Conservation (phyloP, 2,888 invertebrate species). For the Parnassius orleans region DNA sequence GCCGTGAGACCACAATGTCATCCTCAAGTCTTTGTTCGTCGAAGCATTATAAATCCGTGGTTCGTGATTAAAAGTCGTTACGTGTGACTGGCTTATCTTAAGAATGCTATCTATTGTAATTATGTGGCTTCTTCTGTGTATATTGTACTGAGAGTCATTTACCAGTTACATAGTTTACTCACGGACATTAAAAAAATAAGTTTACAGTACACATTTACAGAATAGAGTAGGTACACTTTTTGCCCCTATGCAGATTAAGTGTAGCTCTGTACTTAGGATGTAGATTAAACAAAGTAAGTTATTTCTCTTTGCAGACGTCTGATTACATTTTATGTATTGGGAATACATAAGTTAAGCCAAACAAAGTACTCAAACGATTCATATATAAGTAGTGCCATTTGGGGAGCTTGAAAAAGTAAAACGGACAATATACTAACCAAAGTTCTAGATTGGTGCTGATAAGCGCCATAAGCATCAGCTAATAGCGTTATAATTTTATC, state of each 20-base stretch:
- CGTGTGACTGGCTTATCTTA: conserved; percentile 58
- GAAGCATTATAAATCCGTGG: too few species aligned
- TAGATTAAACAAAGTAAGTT: conserved; percentile 23
- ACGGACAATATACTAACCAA: too few species aligned
- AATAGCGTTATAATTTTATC: too few species aligned
- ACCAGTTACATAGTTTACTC: conserved; percentile 24
- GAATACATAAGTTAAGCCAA: conserved; percentile 7
- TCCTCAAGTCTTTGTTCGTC: conserved; percentile 47
- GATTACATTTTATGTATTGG: conserved; percentile 3
- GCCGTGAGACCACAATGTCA: conserved; percentile 44
- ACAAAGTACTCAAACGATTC: conserved; percentile 10
- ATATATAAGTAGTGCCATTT: background rate
- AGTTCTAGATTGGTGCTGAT: too few species aligned
- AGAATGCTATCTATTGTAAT: conserved; percentile 62
- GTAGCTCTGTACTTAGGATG: conserved; percentile 4
- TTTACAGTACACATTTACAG: too few species aligned
- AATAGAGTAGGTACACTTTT: too few species aligned
- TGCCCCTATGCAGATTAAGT: conserved; percentile 2
- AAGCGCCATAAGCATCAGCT: too few species aligned
- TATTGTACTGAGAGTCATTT: conserved; percentile 24
- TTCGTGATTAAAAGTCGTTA: conserved; percentile 51
- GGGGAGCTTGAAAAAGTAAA: too few species aligned
- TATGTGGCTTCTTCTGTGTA: conserved; percentile 47
- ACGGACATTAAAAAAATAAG: too few species aligned
- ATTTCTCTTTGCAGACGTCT: conserved; percentile 21